Conservation (phyloP, 2,888 invertebrate species). For the Aproaerema taeniolella region DNA sequence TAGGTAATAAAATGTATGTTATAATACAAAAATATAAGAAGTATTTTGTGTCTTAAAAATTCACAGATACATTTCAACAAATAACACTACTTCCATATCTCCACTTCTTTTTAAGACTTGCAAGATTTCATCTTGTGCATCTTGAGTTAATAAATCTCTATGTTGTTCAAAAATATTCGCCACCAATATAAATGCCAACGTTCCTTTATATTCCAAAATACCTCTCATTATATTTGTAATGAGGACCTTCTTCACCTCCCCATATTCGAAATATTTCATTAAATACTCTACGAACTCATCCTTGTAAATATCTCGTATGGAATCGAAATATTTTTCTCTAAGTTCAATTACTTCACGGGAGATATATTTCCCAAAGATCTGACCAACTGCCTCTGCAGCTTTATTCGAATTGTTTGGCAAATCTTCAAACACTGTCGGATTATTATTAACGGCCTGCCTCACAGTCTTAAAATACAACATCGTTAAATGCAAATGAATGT, state of each 20-base stretch:
- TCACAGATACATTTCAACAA: too few relatives aligned
- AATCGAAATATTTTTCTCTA: slow-evolving; percentile 33
- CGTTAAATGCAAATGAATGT: slow-evolving; percentile 36
- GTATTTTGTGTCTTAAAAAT: too few relatives aligned
- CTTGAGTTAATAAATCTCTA: not conserved
- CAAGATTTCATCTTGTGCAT: not conserved
- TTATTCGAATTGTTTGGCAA: slow-evolving; percentile 25
- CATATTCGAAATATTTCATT: slow-evolving; percentile 16
- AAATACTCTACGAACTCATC: slow-evolving; percentile 27
- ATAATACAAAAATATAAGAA: too few relatives aligned
- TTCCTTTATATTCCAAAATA: slow-evolving; percentile 8
- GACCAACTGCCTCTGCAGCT: slow-evolving; percentile 36
- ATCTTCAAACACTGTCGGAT: slow-evolving; percentile 33
- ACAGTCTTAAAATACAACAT: slow-evolving; percentile 47
- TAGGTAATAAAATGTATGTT: too few relatives aligned
- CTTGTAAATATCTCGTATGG: slow-evolving; percentile 36
- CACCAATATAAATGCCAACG: too few relatives aligned
- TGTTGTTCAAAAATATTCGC: too few relatives aligned
- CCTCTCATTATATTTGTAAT: slow-evolving; percentile 7
- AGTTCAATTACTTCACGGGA: slow-evolving; percentile 35
- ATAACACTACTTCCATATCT: slow-evolving; percentile 3
- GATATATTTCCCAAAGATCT: slow-evolving; percentile 37
- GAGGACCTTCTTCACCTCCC: not conserved
- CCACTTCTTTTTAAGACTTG: not conserved
- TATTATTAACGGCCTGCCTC: slow-evolving; percentile 30